A percentile compares a stretch with the other conserved stretches of the same genome.
Conservation (phyloP, 1,140 invertebrate species). For the Teleogryllus occipitalis region DNA sequence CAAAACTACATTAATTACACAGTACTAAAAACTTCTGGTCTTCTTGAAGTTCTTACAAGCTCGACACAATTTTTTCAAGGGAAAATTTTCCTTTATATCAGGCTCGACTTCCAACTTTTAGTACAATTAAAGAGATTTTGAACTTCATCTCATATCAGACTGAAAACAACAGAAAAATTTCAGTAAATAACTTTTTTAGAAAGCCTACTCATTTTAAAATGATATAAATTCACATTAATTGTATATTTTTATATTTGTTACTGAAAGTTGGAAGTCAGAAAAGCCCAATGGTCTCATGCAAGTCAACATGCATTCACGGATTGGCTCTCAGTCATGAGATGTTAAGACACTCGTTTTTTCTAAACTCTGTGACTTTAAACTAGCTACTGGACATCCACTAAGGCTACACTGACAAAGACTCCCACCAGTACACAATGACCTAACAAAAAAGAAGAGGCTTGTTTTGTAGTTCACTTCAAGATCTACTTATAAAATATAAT, state of each 20-base stretch:
- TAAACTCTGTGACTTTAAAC: conserved; percentile 16
- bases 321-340: not conserved
- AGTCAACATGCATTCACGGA: not conserved
- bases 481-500: too few species aligned
- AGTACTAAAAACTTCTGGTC: not conserved
- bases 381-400: conserved; percentile 9
- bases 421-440: not conserved
- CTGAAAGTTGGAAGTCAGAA: not conserved
- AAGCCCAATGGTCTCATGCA: not conserved
- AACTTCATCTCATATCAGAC: too few species aligned
- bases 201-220: too few species aligned
- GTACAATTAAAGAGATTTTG: not conserved
- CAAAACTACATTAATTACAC: not conserved
- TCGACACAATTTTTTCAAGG: not conserved
- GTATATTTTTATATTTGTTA: not conserved
- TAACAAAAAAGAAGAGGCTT: not conserved
- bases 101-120: not conserved
- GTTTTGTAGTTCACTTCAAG: too few species aligned
- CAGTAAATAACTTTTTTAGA: too few species aligned
- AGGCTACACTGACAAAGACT: not conserved
- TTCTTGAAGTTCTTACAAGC: not conserved
- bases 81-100: not conserved
- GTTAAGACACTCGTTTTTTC: not conserved
- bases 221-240: too few species aligned
- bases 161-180: too few species aligned